Base-by-base conservation (phyloP, 2,113 vertebrate species). In the Oxyruncus cristatus region DNA sequence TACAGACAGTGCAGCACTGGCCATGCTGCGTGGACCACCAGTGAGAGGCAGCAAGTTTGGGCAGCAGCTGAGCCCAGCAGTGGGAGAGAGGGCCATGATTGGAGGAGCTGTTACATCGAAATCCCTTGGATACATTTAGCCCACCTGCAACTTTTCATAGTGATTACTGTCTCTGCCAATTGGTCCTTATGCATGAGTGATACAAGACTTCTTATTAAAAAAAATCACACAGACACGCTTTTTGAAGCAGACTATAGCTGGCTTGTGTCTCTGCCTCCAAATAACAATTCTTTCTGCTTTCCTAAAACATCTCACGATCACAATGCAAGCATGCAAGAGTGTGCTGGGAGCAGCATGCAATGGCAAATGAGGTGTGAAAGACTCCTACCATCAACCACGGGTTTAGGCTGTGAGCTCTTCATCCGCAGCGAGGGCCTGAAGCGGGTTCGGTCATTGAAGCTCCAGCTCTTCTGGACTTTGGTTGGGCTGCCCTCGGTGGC, bases 381-480 rank as follows among this genome's bases (percentile, higher is more conserved):
- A 26, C 46, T 89, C 98, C 96, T 97, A 99, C 99, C 98, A 2
- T 99, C 99, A 3, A 98, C 96, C 87, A 98, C 97, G 19, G 99
- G 98, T 71, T 99, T 99, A 16, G 99, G 99, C 96, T 99, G 99
- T 1, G 98, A 98, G 97, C 99, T 99, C 98, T 99, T 99, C 37
- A 99, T 98, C 63, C 99, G 98, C 27, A 99, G 98, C 0, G 99
- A 99, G 42, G 99, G 99, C 91, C 99, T 98, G 98, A 99, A 99
- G 86, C 99, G 98, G 0, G 99, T 99, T 71, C 99, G 98, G 97
- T 99, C 99, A 1, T 99, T 99, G 97, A 99, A 99, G 96, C 99
- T 99, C 99, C 99, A 99, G 97, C 99, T 99, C 97, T 99, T 99
- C 97, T 99, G 99, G 8, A 99, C 99, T 97, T 99, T 99, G 94